Base-by-base conservation (phyloP, 2,888 invertebrate species). In the Xylocampa areola region DNA sequence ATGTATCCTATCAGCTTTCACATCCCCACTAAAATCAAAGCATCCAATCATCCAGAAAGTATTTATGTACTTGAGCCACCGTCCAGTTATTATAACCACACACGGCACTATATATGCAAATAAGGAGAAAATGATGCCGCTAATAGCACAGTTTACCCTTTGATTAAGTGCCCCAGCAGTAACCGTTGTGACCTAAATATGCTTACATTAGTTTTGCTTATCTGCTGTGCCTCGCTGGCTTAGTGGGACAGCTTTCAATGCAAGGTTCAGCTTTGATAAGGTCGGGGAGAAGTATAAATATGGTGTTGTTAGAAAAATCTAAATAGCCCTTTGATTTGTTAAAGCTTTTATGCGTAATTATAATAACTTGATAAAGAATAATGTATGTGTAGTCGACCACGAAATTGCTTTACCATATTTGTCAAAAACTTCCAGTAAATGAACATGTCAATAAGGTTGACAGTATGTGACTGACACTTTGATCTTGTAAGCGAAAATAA, bases 121-220 rank as follows among this genome's bases (percentile, higher is more conserved):
- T 88, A 70, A 76, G 77, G 87, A 81, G 87, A 88, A 88, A 88
- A 86, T 86, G 68, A 79, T 77, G 69, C 64, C 70, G 76, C 77
- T 81, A 84, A 85, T 85, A 78, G 55, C 51, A 63, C 72, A 67
- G 72, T 75, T 77, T 73, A 75, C 74, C 71, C 59, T 73, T 77
- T 85, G 83, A 85, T 84, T 80, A 83, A 86, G 75, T 79, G 76
- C 57, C 47, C 41, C 63, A 32, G 57, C 37, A 23, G 41, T 63
- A 69, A 68, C 70, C 45, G 57, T 63, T 43, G 57, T 27, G 43
- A 44, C 65, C 69, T 66, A 50, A 50, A 69, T 66, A 63, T 63
- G 50, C 57, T 66, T 63, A 39, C 64, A 66, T 66, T 66, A 43
- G 65, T 63, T 66, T 50, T 57, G 57, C 65, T 66, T 66, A 66